Evolutionary conservation across 2,113 vertebrate species (phyloP), one percentile per base, ranked within the genome.

Genomic region (Melospiza georgiana): DNA sequence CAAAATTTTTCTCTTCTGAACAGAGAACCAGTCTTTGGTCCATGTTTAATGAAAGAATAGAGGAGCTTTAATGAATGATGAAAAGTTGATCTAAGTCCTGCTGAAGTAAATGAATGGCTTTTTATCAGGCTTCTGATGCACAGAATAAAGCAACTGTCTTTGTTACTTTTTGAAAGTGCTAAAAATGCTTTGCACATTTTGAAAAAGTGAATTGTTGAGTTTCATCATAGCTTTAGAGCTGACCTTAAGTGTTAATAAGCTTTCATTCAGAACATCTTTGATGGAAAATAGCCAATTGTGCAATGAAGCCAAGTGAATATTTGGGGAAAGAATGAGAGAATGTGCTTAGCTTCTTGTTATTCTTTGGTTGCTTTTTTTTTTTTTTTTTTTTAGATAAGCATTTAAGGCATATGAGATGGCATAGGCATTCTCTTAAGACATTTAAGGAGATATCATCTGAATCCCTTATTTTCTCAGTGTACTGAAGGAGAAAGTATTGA

Each of bases 401-500:
- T 94, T 93, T 96, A 94, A 89, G 58, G 65, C 65, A 89, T 81
- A 95, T 71, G 87, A 94, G 88, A 96, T 89, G 83, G 90, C 79
- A 91, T 62, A 97, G 90, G 83, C 95, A 84, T 95, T 94, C 89
- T 94, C 71, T 86, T 87, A 49, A 95, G 94, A 81, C 93, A 91
- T 96, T 95, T 96, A 96, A 93, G 72, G 74, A 94, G 78, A 61
- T 81, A 84, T 94, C 89, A 92, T 95, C 95, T 96, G 81, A 96
- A 97, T 94, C 71, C 73, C 80, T 96, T 96, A 96, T 97, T 97
- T 97, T 96, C 95, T 96, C 72, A 89, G 87, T 61, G 90, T 96
- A 88, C 94, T 97, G 93, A 97, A 96, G 96, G 90, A 97, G 96
- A 98, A 97, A 97, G 95, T 97, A 96, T 95, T 96, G 96, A 97